phyloP scores from a whole-genome alignment of 2,888 invertebrate genomes.

The Yponomeuta plumbellus region DNA sequence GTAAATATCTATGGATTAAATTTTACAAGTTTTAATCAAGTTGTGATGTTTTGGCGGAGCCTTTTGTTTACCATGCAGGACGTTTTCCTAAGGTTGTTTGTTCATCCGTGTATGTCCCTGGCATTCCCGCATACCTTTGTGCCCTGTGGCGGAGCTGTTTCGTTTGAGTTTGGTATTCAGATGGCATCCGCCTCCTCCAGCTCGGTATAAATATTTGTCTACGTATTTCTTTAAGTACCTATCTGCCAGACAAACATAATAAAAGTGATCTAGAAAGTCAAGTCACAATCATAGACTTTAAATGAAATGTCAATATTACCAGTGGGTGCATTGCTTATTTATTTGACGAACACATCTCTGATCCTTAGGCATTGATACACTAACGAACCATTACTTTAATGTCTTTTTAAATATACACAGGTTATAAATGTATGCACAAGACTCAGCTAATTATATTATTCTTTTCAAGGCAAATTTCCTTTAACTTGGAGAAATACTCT shows the following conservation, averaged over 20 bases:
- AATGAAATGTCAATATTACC: constrained; percentile 6
- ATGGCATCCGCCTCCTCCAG: constrained; percentile 27
- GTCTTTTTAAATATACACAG: background rate
- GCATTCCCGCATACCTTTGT: constrained; percentile 2
- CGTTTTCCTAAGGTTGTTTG: background rate
- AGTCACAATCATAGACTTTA: background rate
- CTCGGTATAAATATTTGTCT: constrained; percentile 28
- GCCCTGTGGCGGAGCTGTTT: constrained; percentile 3
- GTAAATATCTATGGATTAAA: background rate
- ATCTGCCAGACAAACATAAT: background rate
- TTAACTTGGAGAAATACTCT: constrained; percentile 35
- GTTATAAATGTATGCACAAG: background rate
- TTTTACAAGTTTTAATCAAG: background rate
- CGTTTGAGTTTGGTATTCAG: constrained; percentile 31
- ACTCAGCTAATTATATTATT: background rate
- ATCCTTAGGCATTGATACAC: background rate
- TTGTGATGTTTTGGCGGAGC: background rate
- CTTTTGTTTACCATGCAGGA: background rate
- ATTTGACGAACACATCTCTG: background rate
- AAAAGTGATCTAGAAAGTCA: background rate
- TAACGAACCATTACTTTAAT: background rate
- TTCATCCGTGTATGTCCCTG: constrained; percentile 9
- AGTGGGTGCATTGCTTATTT: background rate
- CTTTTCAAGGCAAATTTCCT: constrained; percentile 27
- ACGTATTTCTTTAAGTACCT: too few relatives aligned